Evolutionary conservation across 35 echinoderm and acorn worm genomes (phyloP).

Genomic region (Stichopus chloronotus): DNA sequence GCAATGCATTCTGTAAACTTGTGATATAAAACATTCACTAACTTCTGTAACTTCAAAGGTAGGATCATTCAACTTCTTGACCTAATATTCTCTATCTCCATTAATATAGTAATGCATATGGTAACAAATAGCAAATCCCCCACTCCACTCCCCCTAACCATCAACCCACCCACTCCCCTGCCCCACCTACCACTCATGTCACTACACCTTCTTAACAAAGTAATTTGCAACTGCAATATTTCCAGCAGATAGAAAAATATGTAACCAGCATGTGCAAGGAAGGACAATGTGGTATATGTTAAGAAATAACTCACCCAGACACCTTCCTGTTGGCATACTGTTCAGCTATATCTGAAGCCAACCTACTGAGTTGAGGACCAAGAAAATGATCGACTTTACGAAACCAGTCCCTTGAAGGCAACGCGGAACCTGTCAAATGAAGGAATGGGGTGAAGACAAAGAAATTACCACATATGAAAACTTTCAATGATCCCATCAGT

Average conservation of each 20-base stretch:
- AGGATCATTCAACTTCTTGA: no score
- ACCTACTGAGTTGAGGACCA: constrained; percentile 90
- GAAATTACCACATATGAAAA: neutral
- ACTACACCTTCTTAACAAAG: neutral
- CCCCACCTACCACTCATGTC: neutral
- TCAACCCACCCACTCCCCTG: neutral
- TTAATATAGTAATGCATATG: no score
- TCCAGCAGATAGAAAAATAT: no score
- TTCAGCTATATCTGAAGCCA: constrained; percentile 95
- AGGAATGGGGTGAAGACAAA: neutral
- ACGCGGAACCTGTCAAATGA: constrained; percentile 56
- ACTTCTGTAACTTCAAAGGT: no score
- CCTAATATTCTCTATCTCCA: no score
- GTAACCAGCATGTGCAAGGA: no score
- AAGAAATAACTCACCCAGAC: constrained; percentile 58
- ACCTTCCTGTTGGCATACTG: constrained; percentile 87
- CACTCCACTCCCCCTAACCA: no score
- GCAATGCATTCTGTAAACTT: no score
- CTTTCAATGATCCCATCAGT: neutral
- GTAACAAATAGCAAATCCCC: no score
- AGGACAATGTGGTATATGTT: neutral
- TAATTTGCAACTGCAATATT: no score
- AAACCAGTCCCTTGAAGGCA: constrained; percentile 89
- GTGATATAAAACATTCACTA: no score
- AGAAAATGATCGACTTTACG: constrained; percentile 85